Conservation (phyloP, 1,140 invertebrate species). For the Hyposmocoma kahamanoa region DNA sequence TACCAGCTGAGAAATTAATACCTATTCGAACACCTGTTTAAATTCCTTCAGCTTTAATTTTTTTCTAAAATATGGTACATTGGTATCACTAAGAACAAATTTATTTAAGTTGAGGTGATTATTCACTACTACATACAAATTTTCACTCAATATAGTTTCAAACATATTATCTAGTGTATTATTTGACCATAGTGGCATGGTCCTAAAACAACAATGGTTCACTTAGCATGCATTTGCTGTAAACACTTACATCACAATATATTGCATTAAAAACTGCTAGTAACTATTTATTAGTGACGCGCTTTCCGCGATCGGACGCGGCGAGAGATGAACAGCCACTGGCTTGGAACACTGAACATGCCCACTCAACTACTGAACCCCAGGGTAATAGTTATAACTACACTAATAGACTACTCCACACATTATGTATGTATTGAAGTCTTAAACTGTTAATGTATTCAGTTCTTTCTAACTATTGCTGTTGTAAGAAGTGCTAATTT, state of each 20-base stretch:
- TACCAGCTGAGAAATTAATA: conserved; percentile 50
- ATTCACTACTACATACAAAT: not conserved
- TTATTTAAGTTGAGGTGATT: not conserved
- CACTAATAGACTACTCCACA: not conserved
- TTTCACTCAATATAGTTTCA: too few relatives aligned
- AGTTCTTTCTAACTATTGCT: too few relatives aligned
- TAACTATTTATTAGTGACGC: too few relatives aligned
- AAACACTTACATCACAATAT: not conserved
- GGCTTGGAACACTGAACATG: conserved; percentile 65
- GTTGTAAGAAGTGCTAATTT: too few relatives aligned
- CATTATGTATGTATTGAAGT: too few relatives aligned
- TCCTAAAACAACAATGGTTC: too few relatives aligned
- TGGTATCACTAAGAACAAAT: not conserved
- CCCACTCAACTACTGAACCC: conserved; percentile 32
- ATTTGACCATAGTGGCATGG: too few relatives aligned
- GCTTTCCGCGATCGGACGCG: conserved; percentile 22
- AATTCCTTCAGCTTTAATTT: too few relatives aligned
- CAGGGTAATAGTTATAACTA: conserved; percentile 10
- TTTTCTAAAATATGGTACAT: too few relatives aligned
- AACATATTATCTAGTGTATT: too few relatives aligned
- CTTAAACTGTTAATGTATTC: too few relatives aligned
- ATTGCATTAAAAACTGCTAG: not conserved
- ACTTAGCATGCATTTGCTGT: too few relatives aligned
- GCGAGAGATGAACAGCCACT: conserved; percentile 57
- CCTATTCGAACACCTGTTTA: conserved; percentile 35